These are phyloP conservation scores for Clivina fossor DNA, from an alignment of 2,888 invertebrate species.

Conservation along the genomic window DNA sequence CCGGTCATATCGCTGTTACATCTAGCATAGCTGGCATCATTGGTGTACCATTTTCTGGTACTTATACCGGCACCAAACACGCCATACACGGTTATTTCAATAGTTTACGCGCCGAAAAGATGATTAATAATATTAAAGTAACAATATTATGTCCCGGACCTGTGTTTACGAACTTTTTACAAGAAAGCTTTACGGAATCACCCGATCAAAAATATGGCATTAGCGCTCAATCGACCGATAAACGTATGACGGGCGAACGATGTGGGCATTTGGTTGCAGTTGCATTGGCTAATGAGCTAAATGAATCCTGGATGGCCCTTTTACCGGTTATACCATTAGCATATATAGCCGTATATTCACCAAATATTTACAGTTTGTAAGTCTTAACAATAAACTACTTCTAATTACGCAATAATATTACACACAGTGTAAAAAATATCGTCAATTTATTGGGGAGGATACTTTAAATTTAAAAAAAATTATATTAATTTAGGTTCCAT, in stretches of 20 bases:
- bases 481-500: too few species aligned
- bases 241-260: slow-evolving; percentile 59
- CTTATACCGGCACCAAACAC: slow-evolving; percentile 75
- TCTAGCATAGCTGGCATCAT: slow-evolving; percentile 74
- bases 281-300: slow-evolving; percentile 60
- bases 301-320: slow-evolving; percentile 70
- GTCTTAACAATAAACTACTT: slow-evolving; percentile 37
- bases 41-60: slow-evolving; percentile 66
- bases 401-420: neutral
- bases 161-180: slow-evolving; percentile 68
- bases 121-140: slow-evolving; percentile 61
- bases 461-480: too few species aligned
- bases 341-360: slow-evolving; percentile 64
- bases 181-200: slow-evolving; percentile 68
- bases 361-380: slow-evolving; percentile 55
- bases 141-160: slow-evolving; percentile 79
- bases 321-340: slow-evolving; percentile 63
- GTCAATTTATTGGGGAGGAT: too few species aligned
- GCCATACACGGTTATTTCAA: slow-evolving; percentile 80
- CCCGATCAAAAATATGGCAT: slow-evolving; percentile 59
- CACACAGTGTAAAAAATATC: too few species aligned
- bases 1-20: slow-evolving; percentile 73
- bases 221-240: slow-evolving; percentile 52
- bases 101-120: slow-evolving; percentile 62
- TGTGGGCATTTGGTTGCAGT: slow-evolving; percentile 62